Base-by-base conservation (phyloP, 2,113 vertebrate genomes). In the Zonotrichia leucophrys region DNA sequence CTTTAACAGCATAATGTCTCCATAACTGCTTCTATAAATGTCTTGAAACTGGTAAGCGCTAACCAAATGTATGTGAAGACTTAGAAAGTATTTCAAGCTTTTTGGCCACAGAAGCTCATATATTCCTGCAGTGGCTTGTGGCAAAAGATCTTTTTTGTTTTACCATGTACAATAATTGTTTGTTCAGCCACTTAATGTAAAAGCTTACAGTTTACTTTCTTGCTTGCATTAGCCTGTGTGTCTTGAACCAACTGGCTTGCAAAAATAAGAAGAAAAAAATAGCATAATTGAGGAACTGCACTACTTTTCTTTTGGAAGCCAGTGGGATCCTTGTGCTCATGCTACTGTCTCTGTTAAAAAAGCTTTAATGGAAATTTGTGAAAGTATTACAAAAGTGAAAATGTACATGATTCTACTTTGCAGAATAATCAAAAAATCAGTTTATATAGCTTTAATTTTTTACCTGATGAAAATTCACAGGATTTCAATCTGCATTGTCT, bases 401-500 rank as follows among this genome's bases (percentile, higher is more conserved):
- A 68, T 25, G 42, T 84, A 53, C 1, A 35, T 89, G 97, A 96
- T 97, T 97, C 97, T 98, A 97, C 97, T 97, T 98, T 98, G 97
- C 97, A 98, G 89, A 97, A 92, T 94, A 96, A 97, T 91, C 79
- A 95, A 84, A 96, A 97, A 81, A 96, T 97, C 92, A 91, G 67
- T 97, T 97, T 92, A 69, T 95, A 96, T 80, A 97, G 97, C 97
- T 98, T 98, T 98, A 97, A 73, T 94, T 98, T 90, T 98, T 97
- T 95, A 98, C 55, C 59, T 84, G 91, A 90, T 19, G 27, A 93
- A 96, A 92, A 94, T 84, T 79, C 44, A 94, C 64, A 88, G 72
- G 81, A 90, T 96, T 97, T 97, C 93, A 95, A 93, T 95, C 92
- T 92, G 90, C 56, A 3, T 86, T 84, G 52, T 96, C 56, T 96